Evolutionary conservation across 2,888 invertebrate species (phyloP).

Genomic region (Griposia aprilina): DNA sequence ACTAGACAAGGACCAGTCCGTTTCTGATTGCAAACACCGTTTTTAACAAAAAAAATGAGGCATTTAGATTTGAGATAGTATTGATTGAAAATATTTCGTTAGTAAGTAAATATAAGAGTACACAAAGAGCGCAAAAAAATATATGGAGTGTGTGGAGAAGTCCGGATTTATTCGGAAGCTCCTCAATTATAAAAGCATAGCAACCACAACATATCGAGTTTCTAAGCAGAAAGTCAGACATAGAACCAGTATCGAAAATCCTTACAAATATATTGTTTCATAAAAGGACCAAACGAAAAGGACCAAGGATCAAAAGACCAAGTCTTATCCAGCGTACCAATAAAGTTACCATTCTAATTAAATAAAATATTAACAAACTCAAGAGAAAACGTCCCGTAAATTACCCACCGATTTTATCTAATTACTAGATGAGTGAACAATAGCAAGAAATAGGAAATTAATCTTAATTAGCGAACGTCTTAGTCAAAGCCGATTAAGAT

Average conservation of each 20-base stretch:
- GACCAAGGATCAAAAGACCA: not conserved
- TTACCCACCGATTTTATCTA: slow-evolving; percentile 52
- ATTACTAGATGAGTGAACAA: slow-evolving; percentile 60
- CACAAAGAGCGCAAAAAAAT: too few species aligned
- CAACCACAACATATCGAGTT: too few species aligned
- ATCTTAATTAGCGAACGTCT: slow-evolving; percentile 64
- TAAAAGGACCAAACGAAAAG: not conserved
- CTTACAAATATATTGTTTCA: not conserved
- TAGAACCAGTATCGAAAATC: not conserved
- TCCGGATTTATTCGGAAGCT: too few species aligned
- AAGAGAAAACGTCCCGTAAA: slow-evolving; percentile 35
- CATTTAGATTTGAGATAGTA: too few species aligned
- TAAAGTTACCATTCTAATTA: slow-evolving; percentile 13
- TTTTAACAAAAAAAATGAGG: too few species aligned
- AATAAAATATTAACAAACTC: slow-evolving; percentile 30
- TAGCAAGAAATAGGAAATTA: slow-evolving; percentile 61
- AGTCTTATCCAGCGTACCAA: not conserved
- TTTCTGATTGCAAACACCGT: too few species aligned
- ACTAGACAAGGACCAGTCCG: too few species aligned
- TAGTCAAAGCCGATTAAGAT: slow-evolving; percentile 62
- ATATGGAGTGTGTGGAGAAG: too few species aligned
- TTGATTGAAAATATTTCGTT: too few species aligned
- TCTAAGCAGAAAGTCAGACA: too few species aligned
- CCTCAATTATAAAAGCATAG: too few species aligned
- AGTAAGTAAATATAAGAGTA: too few species aligned